Percentiles rank a stretch among this genome's conserved stretches.
phyloP scores from a whole-genome alignment of 1,140 invertebrate species.

The Drosophila gunungcola region DNA sequence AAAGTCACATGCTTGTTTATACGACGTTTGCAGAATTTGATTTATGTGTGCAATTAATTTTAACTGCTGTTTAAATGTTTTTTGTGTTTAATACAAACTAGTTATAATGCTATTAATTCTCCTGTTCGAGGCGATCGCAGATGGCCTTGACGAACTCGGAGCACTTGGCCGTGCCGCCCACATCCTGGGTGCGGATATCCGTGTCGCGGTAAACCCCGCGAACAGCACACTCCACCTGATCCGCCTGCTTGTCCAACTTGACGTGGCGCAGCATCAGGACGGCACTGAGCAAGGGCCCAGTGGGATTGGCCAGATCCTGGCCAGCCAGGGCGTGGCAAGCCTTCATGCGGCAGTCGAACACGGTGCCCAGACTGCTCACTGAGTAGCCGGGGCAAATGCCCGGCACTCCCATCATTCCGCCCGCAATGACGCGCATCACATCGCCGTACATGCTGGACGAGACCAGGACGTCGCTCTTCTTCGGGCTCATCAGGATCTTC shows the following conservation, averaged over 20 bases:
- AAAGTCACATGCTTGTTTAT: too few species aligned
- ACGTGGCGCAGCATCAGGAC: slow-evolving; percentile 48
- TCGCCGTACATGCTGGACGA: slow-evolving; percentile 75
- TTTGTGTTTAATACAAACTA: too few species aligned
- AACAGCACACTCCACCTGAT: slow-evolving; percentile 35
- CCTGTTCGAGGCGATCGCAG: slow-evolving; percentile 11
- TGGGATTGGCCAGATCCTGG: slow-evolving; percentile 60
- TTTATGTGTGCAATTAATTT: neutral
- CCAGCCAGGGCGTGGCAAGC: slow-evolving; percentile 2
- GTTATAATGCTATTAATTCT: too few species aligned
- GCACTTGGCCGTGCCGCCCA: slow-evolving; percentile 50
- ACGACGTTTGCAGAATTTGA: too few species aligned
- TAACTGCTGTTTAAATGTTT: too few species aligned
- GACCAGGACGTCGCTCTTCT: slow-evolving; percentile 40
- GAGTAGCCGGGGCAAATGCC: slow-evolving; percentile 52
- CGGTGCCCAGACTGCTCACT: slow-evolving; percentile 21
- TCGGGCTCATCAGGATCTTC: slow-evolving; percentile 46
- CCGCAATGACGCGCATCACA: slow-evolving; percentile 46
- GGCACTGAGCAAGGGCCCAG: slow-evolving; percentile 47
- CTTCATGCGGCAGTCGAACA: slow-evolving; percentile 42
- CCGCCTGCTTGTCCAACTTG: slow-evolving; percentile 13
- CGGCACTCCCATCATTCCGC: slow-evolving; percentile 49
- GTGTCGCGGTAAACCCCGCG: slow-evolving; percentile 43
- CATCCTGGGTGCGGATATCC: slow-evolving; percentile 52
- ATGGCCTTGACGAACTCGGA: slow-evolving; percentile 57